Evolutionary conservation across 1,140 invertebrate genomes (phyloP).

Genomic region (Aporrectodea caliginosa): DNA sequence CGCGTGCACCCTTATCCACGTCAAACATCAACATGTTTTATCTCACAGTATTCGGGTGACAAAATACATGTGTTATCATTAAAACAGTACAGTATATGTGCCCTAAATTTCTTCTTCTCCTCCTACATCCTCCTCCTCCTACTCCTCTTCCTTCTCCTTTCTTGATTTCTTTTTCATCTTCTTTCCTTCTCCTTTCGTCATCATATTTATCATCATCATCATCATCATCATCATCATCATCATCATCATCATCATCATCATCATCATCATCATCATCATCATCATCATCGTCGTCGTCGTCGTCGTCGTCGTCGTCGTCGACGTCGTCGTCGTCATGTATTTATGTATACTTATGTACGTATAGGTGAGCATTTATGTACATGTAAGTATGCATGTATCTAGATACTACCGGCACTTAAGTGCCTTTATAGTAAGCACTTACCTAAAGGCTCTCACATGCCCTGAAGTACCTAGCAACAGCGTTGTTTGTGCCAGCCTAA

Average conservation of each 20-base stretch:
- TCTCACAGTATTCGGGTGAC: too few species aligned
- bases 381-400: neutral
- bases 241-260: slow-evolving; percentile 4
- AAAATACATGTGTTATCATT: too few species aligned
- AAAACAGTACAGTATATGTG: too few species aligned
- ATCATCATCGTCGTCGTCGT: neutral
- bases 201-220: neutral
- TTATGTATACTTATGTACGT: neutral
- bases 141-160: too few species aligned
- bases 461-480: neutral
- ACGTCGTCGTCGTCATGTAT: neutral
- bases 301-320: neutral
- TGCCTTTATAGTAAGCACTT: neutral
- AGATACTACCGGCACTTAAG: neutral
- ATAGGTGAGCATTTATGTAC: neutral
- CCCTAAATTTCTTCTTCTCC: too few species aligned
- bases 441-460: neutral
- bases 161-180: too few species aligned
- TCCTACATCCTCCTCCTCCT: too few species aligned
- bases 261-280: slow-evolving; percentile 7
- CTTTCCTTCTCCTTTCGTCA: neutral
- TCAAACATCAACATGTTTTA: too few species aligned
- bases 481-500: neutral
- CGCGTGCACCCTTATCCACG: too few species aligned
- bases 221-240: slow-evolving; percentile 1